These are phyloP conservation scores for Cephus rjabovi DNA, from an alignment of 2,888 invertebrate genomes.

Conservation along the genomic window DNA sequence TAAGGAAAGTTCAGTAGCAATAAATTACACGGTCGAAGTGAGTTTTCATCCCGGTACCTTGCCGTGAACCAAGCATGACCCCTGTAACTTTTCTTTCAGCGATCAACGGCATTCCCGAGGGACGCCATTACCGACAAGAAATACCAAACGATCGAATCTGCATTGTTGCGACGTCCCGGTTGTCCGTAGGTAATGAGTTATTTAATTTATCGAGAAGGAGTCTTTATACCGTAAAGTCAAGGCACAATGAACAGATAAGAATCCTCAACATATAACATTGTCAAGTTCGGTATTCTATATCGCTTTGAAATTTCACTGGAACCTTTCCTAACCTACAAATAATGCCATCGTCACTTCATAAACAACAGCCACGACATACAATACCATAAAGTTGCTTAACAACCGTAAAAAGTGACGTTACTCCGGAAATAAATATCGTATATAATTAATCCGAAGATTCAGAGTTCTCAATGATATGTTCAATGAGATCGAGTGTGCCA, in stretches of 20 bases:
- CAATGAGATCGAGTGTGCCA: neutral
- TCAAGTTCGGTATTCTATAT: neutral
- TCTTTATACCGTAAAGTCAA: neutral
- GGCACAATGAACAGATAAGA: neutral
- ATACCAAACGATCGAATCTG: conserved; percentile 27
- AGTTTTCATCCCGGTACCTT: conserved; percentile 33
- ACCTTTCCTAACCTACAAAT: neutral
- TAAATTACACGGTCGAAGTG: conserved; percentile 33
- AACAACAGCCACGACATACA: no score
- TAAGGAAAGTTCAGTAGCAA: conserved; percentile 29
- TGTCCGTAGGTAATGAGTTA: conserved; percentile 16
- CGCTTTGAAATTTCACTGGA: neutral
- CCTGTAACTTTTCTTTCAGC: conserved; percentile 25
- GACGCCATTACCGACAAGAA: conserved; percentile 25
- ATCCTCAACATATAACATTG: neutral
- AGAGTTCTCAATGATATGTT: neutral
- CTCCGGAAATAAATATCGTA: no score
- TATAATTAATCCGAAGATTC: neutral
- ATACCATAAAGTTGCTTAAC: no score
- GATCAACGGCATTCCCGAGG: conserved; percentile 33
- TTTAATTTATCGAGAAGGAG: conserved; percentile 12
- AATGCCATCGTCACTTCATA: neutral
- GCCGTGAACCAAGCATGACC: conserved; percentile 34
- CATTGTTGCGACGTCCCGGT: conserved; percentile 19
- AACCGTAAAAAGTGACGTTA: no score